Conservation (phyloP, 2,888 invertebrate genomes). For the Plebejus anna region DNA sequence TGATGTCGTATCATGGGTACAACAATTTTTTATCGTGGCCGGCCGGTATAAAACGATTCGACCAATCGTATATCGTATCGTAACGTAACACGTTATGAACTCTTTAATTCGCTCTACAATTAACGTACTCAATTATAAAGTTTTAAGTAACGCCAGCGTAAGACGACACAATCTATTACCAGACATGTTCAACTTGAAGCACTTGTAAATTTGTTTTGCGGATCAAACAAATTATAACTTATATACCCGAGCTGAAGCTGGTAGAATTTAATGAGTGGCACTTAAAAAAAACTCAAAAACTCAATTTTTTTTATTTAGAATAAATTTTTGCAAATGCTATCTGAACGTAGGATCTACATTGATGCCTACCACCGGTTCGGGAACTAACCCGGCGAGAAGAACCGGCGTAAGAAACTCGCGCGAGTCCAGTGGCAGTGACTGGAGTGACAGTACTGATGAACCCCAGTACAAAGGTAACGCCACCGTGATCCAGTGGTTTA, state of each 20-base stretch:
- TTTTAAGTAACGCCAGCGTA: slow-evolving; percentile 21
- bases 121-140: slow-evolving; percentile 27
- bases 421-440: no score
- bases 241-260: not conserved
- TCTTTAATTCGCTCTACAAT: slow-evolving; percentile 42
- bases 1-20: no score
- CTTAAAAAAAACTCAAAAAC: no score
- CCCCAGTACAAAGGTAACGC: no score
- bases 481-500: no score
- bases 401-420: no score
- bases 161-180: slow-evolving; percentile 21
- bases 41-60: slow-evolving; percentile 31
- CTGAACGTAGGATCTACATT: no score
- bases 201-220: slow-evolving; percentile 24
- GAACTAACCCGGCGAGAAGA: no score
- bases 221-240: slow-evolving; percentile 21
- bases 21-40: no score
- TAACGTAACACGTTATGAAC: not conserved
- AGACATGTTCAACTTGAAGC: slow-evolving; percentile 18
- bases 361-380: no score
- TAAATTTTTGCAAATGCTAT: no score
- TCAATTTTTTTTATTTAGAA: no score
- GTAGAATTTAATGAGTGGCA: not conserved
- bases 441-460: not conserved
- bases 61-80: slow-evolving; percentile 34